phyloP scores from a whole-genome alignment of 2,888 invertebrate genomes.

The Pseudococcus longispinus region DNA sequence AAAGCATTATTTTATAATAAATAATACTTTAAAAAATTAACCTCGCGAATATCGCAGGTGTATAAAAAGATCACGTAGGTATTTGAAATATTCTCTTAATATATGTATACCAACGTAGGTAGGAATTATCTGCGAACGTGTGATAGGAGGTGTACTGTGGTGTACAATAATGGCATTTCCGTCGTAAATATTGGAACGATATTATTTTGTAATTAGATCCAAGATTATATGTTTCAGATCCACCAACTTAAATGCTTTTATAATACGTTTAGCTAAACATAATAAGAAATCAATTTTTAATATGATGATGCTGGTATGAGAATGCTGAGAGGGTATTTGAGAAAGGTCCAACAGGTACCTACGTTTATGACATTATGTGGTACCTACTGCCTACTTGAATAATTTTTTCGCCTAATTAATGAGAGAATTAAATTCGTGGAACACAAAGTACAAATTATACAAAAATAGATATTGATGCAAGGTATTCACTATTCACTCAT shows the following conservation, averaged over 20 bases:
- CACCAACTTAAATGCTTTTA: background rate
- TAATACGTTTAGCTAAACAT: background rate
- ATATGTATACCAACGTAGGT: background rate
- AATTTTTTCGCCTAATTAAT: no score
- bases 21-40: background rate
- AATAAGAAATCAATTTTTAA: background rate
- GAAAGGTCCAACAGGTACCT: no score
- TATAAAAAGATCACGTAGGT: background rate
- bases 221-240: background rate
- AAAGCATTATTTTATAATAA: background rate
- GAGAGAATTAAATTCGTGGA: no score
- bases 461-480: no score
- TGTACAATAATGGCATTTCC: background rate
- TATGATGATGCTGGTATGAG: background rate
- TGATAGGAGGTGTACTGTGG: background rate
- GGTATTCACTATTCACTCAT: no score
- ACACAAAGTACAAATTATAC: no score
- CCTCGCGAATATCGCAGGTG: background rate
- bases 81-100: background rate
- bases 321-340: no score
- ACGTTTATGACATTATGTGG: no score
- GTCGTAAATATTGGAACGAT: background rate
- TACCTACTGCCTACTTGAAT: no score
- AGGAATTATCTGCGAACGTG: background rate
- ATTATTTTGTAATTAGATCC: constrained; percentile 20